phyloP scores from a whole-genome alignment of 2,113 vertebrate genomes.

The Catagonus wagneri region DNA sequence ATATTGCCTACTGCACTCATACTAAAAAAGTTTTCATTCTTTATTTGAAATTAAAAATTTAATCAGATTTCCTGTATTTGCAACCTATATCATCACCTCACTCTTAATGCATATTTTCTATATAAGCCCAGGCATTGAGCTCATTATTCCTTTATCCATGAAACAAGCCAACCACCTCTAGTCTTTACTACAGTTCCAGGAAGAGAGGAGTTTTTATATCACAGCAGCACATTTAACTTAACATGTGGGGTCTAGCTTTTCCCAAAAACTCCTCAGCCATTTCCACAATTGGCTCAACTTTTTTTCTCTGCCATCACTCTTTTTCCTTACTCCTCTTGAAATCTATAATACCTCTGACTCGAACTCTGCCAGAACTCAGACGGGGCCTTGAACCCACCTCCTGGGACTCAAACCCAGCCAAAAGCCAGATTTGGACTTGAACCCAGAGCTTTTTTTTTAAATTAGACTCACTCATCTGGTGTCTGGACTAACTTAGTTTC shows the following conservation, averaged over 20 bases:
- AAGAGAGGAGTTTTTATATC: background rate
- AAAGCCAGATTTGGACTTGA: no score
- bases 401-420: no score
- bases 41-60: constrained; percentile 37
- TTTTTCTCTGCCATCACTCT: background rate
- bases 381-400: no score
- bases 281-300: background rate
- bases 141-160: background rate
- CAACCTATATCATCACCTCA: background rate
- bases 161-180: background rate
- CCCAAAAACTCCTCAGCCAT: background rate
- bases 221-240: background rate
- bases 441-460: no score
- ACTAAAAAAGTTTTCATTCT: background rate
- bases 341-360: no score
- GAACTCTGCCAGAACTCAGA: no score
- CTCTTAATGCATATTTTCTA: background rate
- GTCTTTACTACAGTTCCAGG: background rate
- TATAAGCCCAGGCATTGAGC: background rate
- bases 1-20: background rate
- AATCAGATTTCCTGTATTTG: background rate
- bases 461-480: no score
- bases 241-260: background rate
- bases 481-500: no score
- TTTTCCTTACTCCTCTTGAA: background rate